Conservation (phyloP, 2,797 vertebrate genomes). For the Gymnodraco acuticeps region DNA sequence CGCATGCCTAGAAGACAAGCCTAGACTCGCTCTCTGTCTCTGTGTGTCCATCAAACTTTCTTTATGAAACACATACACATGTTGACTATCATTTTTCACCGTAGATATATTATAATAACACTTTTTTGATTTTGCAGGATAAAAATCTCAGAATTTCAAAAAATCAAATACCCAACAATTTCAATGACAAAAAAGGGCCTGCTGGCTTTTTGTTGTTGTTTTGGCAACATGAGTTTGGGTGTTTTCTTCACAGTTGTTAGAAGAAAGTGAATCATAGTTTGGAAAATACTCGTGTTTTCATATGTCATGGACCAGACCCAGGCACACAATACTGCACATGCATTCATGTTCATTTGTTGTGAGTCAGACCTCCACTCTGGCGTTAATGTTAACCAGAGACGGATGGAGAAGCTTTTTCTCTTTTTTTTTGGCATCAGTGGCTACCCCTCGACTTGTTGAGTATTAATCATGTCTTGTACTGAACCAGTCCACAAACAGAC, state of each 20-base stretch:
- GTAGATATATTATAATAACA: background rate
- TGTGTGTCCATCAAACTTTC: constrained; percentile 1
- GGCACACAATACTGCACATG: background rate
- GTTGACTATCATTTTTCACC: background rate
- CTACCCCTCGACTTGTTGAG: constrained; percentile 52
- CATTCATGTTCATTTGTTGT: constrained; percentile 10
- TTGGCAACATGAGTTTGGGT: background rate
- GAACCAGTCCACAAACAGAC: constrained; percentile 52
- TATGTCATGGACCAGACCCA: constrained; percentile 17
- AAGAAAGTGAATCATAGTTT: constrained; percentile 22
- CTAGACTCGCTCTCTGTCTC: constrained; percentile 17
- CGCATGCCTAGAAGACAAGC: constrained; percentile 21
- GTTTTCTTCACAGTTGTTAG: background rate
- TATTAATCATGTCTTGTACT: constrained; percentile 32
- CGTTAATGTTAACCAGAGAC: constrained; percentile 40
- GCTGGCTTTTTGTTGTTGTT: background rate
- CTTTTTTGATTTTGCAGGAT: constrained; percentile 3
- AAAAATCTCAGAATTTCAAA: background rate
- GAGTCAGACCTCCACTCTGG: constrained; percentile 42
- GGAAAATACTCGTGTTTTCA: constrained; percentile 11
- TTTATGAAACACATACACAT: background rate
- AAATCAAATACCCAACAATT: background rate
- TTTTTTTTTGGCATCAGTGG: constrained; percentile 33
- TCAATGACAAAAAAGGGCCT: background rate
- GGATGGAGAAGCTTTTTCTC: constrained; percentile 49